Percentiles rank a stretch among this genome's conserved stretches.
Evolutionary conservation across 2,113 vertebrate species (phyloP).

Genomic region (Entosphenus tridentatus): DNA sequence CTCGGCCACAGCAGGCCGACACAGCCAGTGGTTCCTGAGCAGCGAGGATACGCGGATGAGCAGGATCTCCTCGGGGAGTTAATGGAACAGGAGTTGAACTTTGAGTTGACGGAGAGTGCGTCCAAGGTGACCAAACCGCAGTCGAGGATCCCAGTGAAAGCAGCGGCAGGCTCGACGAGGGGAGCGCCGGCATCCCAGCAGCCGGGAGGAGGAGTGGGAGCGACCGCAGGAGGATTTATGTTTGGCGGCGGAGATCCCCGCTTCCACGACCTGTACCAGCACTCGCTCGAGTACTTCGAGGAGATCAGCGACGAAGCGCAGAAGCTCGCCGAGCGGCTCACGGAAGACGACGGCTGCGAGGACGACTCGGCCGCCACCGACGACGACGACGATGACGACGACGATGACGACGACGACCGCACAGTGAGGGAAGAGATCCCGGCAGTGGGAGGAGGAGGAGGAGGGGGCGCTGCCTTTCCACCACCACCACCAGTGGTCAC

Average conservation of each 20-base stretch:
- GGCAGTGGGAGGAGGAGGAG: slow-evolving; percentile 14
- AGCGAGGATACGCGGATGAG: not conserved
- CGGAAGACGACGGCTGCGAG: slow-evolving; percentile 55
- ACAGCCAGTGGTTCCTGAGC: not conserved
- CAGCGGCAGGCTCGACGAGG: slow-evolving; percentile 24
- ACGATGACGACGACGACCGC: slow-evolving; percentile 77
- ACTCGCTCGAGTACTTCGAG: slow-evolving; percentile 70
- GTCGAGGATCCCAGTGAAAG: slow-evolving; percentile 59
- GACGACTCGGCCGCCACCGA: slow-evolving; percentile 35
- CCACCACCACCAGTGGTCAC: slow-evolving; percentile 39
- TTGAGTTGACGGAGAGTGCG: no score
- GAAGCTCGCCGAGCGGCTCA: slow-evolving; percentile 68
- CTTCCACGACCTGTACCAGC: slow-evolving; percentile 37
- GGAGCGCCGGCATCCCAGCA: slow-evolving; percentile 17
- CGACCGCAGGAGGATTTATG: slow-evolving; percentile 22
- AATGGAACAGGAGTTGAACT: no score
- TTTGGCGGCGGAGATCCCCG: slow-evolving; percentile 19
- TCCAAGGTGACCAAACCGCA: slow-evolving; percentile 35
- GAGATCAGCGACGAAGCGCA: slow-evolving; percentile 84
- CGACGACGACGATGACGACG: slow-evolving; percentile 48
- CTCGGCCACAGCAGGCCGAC: not conserved
- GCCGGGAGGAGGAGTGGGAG: slow-evolving; percentile 27
- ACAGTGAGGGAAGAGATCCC: slow-evolving; percentile 68
- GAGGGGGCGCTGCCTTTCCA: no score
- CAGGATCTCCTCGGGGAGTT: not conserved